Conservation (phyloP, 2,888 invertebrate species). For the Synergus umbraculus region DNA sequence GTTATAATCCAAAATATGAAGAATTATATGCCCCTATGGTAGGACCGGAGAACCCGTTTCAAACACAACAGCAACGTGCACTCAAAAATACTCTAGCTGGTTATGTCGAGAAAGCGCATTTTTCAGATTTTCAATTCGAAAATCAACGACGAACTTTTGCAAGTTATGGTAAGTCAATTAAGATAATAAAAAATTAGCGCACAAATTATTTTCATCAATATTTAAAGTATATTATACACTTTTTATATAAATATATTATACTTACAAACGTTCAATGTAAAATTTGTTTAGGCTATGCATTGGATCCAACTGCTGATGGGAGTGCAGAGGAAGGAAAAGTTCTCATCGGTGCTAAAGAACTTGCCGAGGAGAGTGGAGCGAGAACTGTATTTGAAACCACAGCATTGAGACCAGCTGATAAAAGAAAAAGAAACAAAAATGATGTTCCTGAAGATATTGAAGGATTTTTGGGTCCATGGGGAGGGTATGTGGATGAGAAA, state of each 20-base stretch:
- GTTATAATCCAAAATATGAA: conserved; percentile 95
- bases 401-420: conserved; percentile 85
- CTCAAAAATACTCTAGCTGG: conserved; percentile 95
- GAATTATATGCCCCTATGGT: conserved; percentile 94
- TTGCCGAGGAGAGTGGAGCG: conserved; percentile 86
- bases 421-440: conserved; percentile 91
- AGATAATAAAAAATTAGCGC: not conserved
- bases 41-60: conserved; percentile 96
- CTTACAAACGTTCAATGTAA: conserved; percentile 2
- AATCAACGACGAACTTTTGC: conserved; percentile 96
- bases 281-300: conserved; percentile 85
- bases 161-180: conserved; percentile 85
- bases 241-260: not conserved
- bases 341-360: conserved; percentile 82
- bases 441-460: conserved; percentile 94
- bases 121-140: conserved; percentile 98
- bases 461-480: conserved; percentile 99
- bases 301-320: conserved; percentile 93
- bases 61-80: conserved; percentile 93
- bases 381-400: conserved; percentile 95
- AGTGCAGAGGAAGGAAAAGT: conserved; percentile 76
- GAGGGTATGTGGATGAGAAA: conserved; percentile 93
- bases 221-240: not conserved
- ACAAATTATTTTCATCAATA: not conserved
- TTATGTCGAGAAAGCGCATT: conserved; percentile 95